Percentiles rank a stretch among this genome's conserved stretches.
phyloP scores from a whole-genome alignment of 2,797 vertebrate genomes.

The Chromobotia macracanthus region DNA sequence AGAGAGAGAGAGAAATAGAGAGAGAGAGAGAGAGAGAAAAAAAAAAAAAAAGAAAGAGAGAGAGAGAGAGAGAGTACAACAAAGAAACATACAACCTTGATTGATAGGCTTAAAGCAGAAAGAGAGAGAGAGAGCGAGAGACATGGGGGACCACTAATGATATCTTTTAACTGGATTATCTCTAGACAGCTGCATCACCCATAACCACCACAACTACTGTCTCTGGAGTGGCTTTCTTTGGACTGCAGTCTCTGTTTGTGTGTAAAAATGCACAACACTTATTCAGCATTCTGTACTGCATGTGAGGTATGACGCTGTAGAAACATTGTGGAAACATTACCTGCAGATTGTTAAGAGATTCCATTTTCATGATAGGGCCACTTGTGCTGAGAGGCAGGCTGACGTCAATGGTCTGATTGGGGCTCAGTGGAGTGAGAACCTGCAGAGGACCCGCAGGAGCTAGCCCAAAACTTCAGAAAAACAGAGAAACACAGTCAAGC shows the following conservation, averaged over 20 bases:
- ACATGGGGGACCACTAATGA: background rate
- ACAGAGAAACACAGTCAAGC: conserved; percentile 19
- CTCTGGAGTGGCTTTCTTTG: background rate
- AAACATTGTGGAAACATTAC: conserved; percentile 65
- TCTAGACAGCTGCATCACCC: background rate
- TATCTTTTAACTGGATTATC: background rate
- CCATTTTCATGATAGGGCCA: conserved; percentile 98
- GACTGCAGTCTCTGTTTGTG: background rate
- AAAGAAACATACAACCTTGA: no score
- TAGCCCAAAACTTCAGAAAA: conserved; percentile 86
- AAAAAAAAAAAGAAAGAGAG: background rate
- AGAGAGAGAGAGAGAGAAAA: background rate
- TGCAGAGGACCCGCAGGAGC: conserved; percentile 93
- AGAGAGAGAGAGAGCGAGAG: background rate
- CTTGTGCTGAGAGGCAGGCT: conserved; percentile 88
- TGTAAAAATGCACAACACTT: background rate
- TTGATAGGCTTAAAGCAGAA: no score
- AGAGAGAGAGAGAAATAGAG: conserved; percentile 19
- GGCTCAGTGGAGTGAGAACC: conserved; percentile 88
- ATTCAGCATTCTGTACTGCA: background rate
- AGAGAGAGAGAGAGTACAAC: conserved; percentile 1
- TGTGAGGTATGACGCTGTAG: background rate
- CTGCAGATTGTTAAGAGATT: conserved; percentile 96
- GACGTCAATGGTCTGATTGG: conserved; percentile 93
- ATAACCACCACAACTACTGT: background rate